phyloP scores from a whole-genome alignment of 2,797 vertebrate genomes.

The Tauraco hartlaubi region DNA sequence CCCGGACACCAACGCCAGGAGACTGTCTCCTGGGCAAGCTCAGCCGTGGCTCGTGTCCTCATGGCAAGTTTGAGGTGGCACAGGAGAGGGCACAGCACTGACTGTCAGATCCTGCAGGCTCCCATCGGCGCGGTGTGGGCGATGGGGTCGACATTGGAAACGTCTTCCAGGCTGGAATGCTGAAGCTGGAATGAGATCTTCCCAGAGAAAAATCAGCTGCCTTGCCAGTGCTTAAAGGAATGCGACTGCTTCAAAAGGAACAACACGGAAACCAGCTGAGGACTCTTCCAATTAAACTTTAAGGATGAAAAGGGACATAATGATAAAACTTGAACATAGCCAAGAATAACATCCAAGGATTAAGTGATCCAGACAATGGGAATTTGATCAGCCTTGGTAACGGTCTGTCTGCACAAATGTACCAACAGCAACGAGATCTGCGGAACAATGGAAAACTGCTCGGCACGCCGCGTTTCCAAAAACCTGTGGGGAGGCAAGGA shows the following conservation, averaged over 20 bases:
- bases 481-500: too few relatives aligned
- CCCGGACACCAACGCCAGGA: not conserved
- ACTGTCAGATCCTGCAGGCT: not conserved
- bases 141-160: not conserved
- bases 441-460: not conserved
- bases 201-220: not conserved
- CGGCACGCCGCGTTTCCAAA: fast-evolving
- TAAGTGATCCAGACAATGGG: not conserved
- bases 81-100: not conserved
- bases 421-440: not conserved
- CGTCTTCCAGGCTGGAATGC: not conserved
- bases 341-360: not conserved
- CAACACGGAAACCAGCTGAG: not conserved
- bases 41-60: fast-evolving
- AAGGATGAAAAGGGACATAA: not conserved
- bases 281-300: not conserved
- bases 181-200: not conserved
- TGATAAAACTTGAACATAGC: not conserved
- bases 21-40: not conserved
- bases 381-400: not conserved
- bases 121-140: fast-evolving
- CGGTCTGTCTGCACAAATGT: not conserved
- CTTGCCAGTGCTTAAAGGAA: not conserved
- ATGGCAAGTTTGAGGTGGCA: not conserved
- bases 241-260: not conserved